A percentile compares a stretch with the other conserved stretches of the same genome.
Evolutionary conservation across 2,113 vertebrate genomes (phyloP).

Genomic region (Turdus rufiventris): DNA sequence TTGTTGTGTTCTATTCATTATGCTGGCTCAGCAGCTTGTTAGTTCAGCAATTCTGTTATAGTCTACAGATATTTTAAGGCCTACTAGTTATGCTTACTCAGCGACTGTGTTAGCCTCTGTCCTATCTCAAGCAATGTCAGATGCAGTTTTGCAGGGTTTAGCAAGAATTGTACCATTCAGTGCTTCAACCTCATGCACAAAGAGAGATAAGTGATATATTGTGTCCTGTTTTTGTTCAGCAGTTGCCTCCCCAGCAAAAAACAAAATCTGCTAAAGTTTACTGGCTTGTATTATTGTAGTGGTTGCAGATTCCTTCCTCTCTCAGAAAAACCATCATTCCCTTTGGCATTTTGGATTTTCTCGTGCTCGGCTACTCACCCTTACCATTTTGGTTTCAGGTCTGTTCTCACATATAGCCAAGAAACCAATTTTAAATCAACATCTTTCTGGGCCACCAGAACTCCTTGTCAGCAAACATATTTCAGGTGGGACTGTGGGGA

Average conservation of each 20-base stretch:
- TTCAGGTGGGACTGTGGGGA: neutral
- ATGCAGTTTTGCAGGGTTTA: slow-evolving; percentile 10
- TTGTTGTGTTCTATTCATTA: slow-evolving; percentile 24
- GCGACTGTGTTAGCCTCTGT: neutral
- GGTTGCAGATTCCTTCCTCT: neutral
- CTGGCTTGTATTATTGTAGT: neutral
- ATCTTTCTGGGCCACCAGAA: neutral
- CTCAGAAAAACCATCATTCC: neutral
- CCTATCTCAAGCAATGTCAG: neutral
- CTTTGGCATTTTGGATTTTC: neutral
- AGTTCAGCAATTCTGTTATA: slow-evolving; percentile 12
- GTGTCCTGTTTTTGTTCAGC: neutral
- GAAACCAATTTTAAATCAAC: neutral
- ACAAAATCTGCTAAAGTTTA: neutral
- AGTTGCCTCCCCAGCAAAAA: neutral
- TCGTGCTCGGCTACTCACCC: neutral
- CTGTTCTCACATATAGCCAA: neutral
- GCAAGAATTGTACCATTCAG: neutral
- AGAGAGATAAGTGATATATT: neutral
- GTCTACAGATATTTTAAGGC: slow-evolving; percentile 22
- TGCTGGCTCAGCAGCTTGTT: slow-evolving; percentile 43
- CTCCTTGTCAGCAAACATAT: neutral
- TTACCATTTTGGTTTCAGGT: neutral
- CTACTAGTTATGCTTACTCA: neutral
- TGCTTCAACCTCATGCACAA: too few relatives aligned